Evolutionary conservation across 2,888 invertebrate species (phyloP).

Genomic region (Phrixothrix hirtus): DNA sequence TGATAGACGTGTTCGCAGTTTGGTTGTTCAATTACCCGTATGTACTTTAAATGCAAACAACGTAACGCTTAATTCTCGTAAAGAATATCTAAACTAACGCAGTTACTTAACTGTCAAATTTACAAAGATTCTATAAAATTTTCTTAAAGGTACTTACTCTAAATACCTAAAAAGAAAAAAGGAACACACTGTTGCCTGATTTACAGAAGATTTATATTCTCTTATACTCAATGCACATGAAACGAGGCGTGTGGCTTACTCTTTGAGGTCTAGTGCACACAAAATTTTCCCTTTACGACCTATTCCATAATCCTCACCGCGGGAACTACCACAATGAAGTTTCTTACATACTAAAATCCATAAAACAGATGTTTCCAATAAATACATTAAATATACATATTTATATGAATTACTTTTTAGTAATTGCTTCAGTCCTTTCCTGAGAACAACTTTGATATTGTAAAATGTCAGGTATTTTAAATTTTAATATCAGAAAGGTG

Average conservation of each 20-base stretch:
- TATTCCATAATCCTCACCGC: slow-evolving; percentile 22
- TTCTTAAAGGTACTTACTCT: no score
- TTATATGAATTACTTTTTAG: no score
- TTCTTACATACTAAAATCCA: no score
- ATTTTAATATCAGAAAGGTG: no score
- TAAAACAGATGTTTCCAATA: no score
- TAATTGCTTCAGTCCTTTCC: no score
- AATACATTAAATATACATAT: no score
- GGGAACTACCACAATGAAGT: slow-evolving; percentile 19
- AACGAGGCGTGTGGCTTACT: slow-evolving; percentile 39
- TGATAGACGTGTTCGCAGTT: slow-evolving; percentile 11
- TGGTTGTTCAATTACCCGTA: slow-evolving; percentile 10
- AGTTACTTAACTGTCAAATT: slow-evolving; percentile 3
- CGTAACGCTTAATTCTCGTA: neutral
- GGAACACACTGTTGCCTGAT: slow-evolving; percentile 21
- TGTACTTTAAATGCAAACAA: slow-evolving; percentile 4
- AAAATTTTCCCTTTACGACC: slow-evolving; percentile 27
- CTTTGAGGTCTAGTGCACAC: slow-evolving; percentile 28
- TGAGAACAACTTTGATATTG: no score
- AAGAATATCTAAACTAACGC: no score
- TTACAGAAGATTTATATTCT: slow-evolving; percentile 25
- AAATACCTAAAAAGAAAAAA: no score
- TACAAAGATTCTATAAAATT: no score
- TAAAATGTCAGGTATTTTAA: no score
- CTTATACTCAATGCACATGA: slow-evolving; percentile 28